Conservation (phyloP, 2,113 vertebrate genomes). For the Acrocephalus arundinaceus region DNA sequence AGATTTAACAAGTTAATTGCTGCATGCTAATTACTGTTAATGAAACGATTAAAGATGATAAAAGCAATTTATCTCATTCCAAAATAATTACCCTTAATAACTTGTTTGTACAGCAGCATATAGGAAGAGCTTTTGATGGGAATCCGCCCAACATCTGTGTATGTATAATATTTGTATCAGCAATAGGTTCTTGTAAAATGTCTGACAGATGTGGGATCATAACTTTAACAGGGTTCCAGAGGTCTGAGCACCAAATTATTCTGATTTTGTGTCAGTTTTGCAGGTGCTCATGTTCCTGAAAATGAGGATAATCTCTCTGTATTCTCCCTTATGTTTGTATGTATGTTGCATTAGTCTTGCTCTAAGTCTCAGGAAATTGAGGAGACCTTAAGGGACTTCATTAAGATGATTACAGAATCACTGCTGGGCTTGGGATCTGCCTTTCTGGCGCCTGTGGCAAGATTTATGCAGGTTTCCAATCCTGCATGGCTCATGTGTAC, state of each 20-base stretch:
- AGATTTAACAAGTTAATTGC: background rate
- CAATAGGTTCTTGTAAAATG: background rate
- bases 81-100: slow-evolving; percentile 19
- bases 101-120: background rate
- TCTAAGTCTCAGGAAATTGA: background rate
- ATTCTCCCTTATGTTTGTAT: background rate
- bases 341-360: background rate
- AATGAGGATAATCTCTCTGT: background rate
- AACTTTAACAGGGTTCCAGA: background rate
- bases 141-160: background rate
- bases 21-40: slow-evolving; percentile 24
- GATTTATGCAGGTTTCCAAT: background rate
- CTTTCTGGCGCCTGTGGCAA: background rate
- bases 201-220: background rate
- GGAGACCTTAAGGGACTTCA: background rate
- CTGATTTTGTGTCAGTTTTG: background rate
- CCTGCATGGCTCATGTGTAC: background rate
- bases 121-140: background rate
- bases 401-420: background rate
- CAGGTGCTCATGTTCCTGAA: background rate
- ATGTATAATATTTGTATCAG: background rate
- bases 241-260: background rate
- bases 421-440: background rate
- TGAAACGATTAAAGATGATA: slow-evolving; percentile 35
- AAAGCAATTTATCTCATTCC: slow-evolving; percentile 2